Evolutionary conservation across 2,888 invertebrate species (phyloP).

Genomic region (Torymus auratus): DNA sequence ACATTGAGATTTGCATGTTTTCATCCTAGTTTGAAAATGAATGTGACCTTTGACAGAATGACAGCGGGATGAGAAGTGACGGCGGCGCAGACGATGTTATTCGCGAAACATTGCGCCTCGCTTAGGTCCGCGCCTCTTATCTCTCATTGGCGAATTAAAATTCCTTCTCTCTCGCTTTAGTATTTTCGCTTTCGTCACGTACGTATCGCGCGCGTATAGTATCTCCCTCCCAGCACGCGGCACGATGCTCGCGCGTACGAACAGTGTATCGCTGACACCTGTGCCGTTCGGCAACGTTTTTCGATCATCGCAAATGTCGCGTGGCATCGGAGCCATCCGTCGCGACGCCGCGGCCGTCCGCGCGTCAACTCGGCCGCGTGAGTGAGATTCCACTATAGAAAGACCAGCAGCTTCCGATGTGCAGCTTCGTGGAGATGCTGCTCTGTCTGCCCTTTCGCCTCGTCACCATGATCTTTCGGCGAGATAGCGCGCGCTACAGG

Average conservation of each 20-base stretch:
- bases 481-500: slow-evolving; percentile 40
- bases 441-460: slow-evolving; percentile 28
- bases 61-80: too few species aligned
- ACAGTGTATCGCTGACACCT: background rate
- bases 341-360: slow-evolving; percentile 10
- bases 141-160: slow-evolving; percentile 37
- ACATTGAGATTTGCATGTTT: too few species aligned
- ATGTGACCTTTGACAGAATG: too few species aligned
- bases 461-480: slow-evolving; percentile 19
- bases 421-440: slow-evolving; percentile 30
- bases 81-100: too few species aligned
- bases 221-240: slow-evolving; percentile 8
- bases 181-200: slow-evolving; percentile 46
- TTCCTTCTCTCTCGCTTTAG: background rate
- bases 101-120: too few species aligned
- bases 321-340: background rate
- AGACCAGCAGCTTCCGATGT: background rate
- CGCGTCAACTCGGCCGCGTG: background rate
- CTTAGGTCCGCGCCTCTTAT: background rate
- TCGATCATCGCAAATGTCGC: background rate
- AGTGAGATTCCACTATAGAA: background rate
- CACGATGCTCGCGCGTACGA: too few species aligned
- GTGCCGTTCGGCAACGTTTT: too few species aligned
- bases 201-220: slow-evolving; percentile 8
- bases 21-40: too few species aligned